phyloP scores from a whole-genome alignment of 2,888 invertebrate genomes.

The Drosophila setosimentum region DNA sequence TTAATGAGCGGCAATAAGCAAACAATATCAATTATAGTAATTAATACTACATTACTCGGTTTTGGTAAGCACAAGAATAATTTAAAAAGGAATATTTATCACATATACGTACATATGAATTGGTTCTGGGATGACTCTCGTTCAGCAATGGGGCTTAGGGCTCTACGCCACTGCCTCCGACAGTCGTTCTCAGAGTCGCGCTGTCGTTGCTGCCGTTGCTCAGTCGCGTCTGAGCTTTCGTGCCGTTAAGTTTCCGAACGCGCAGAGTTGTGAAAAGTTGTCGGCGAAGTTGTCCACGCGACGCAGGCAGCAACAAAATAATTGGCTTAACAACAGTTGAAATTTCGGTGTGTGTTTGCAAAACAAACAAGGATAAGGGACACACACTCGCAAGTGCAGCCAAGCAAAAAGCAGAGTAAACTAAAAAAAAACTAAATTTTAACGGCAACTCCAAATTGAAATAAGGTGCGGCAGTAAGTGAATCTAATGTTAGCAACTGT shows the following conservation, averaged over 20 bases:
- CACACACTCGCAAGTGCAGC: slow-evolving; percentile 14
- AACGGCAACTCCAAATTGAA: slow-evolving; percentile 26
- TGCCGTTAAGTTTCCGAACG: slow-evolving; percentile 61
- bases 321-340: slow-evolving; percentile 66
- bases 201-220: slow-evolving; percentile 33
- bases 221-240: slow-evolving; percentile 72
- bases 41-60: background rate
- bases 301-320: slow-evolving; percentile 53
- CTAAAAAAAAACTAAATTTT: background rate
- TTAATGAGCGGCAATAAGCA: background rate
- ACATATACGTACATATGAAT: too few species aligned
- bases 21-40: background rate
- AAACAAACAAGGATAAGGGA: slow-evolving; percentile 16
- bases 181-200: slow-evolving; percentile 3
- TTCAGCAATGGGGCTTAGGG: background rate
- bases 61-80: background rate
- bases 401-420: slow-evolving; percentile 16
- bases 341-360: slow-evolving; percentile 40
- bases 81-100: background rate
- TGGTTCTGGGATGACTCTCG: background rate
- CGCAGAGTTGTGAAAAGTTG: slow-evolving; percentile 24
- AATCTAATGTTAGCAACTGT: slow-evolving; percentile 21
- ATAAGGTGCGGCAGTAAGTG: slow-evolving; percentile 62
- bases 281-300: slow-evolving; percentile 36
- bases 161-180: slow-evolving; percentile 36